phyloP scores from a whole-genome alignment of 1,140 invertebrate genomes.

The Oppia nitens region DNA sequence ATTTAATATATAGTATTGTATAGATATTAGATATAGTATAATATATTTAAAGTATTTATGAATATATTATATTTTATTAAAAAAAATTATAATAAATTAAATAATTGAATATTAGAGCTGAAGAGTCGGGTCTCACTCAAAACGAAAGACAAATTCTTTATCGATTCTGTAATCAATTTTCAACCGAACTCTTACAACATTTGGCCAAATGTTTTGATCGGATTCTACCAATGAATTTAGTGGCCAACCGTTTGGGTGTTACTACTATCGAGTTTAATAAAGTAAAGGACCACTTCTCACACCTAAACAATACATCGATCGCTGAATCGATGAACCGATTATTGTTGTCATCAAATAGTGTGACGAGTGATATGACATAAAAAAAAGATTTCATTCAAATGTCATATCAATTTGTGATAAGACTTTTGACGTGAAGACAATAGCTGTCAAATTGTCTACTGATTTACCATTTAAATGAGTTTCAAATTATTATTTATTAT shows the following conservation, averaged over 20 bases:
- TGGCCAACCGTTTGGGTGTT: background rate
- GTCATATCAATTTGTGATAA: too few relatives aligned
- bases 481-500: too few relatives aligned
- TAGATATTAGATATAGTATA: background rate
- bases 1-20: background rate
- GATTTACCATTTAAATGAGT: too few relatives aligned
- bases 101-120: background rate
- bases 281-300: background rate
- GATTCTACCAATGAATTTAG: background rate
- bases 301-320: background rate
- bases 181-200: background rate
- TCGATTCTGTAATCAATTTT: background rate
- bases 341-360: background rate
- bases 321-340: background rate
- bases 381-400: too few relatives aligned
- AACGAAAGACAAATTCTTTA: background rate
- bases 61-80: background rate
- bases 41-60: background rate
- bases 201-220: background rate
- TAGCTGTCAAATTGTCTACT: too few relatives aligned
- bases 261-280: background rate
- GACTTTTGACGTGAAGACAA: too few relatives aligned
- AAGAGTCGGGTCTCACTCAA: background rate
- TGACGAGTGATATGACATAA: too few relatives aligned
- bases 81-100: background rate